A percentile compares a stretch with the other conserved stretches of the same genome.
Conservation (phyloP, 2,797 vertebrate species). For the Eleutherodactylus coqui region DNA sequence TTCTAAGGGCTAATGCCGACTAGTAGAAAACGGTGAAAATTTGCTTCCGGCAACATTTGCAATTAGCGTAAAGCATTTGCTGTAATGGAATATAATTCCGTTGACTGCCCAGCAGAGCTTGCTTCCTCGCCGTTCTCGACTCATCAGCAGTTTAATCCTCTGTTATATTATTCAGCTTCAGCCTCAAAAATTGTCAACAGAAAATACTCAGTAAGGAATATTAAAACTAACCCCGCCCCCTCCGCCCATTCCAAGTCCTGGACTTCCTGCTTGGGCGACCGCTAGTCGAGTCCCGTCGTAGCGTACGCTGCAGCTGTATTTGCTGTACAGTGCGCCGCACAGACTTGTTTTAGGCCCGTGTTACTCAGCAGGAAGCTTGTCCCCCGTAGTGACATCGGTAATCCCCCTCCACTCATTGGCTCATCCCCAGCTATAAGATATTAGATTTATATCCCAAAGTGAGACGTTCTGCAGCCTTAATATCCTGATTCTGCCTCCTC, state of each 20-base stretch:
- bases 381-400: no score
- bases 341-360: not conserved
- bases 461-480: conserved; percentile 65
- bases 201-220: not conserved
- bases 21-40: not conserved
- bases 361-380: not conserved
- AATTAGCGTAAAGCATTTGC: not conserved
- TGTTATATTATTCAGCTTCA: not conserved
- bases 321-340: not conserved
- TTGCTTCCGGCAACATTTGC: not conserved
- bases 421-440: conserved; percentile 8
- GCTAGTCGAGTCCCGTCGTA: not conserved
- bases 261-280: not conserved
- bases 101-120: no score
- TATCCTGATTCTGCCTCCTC: conserved; percentile 66
- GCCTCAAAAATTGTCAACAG: not conserved
- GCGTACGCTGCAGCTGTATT: not conserved
- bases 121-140: no score
- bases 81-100: not conserved
- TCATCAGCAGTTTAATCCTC: no score
- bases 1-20: not conserved
- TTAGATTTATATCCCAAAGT: conserved; percentile 17
- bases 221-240: not conserved
- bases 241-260: no score
- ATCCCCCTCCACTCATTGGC: not conserved